These are phyloP conservation scores for Australoheros facetus DNA, from an alignment of 2,797 vertebrate genomes.

Conservation along the genomic window DNA sequence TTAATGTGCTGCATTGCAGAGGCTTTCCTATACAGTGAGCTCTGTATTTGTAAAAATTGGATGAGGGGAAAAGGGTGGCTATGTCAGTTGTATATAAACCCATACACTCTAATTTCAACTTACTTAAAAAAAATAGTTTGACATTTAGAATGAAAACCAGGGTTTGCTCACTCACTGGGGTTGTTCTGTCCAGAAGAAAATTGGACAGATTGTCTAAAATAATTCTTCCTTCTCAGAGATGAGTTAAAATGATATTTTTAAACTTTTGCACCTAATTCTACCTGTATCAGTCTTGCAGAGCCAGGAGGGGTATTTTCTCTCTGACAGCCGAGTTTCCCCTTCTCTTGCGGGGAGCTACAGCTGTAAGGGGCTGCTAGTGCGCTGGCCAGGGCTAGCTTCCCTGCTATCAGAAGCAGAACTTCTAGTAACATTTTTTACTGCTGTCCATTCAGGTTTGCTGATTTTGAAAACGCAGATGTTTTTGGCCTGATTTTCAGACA, in stretches of 20 bases:
- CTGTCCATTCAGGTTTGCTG: background rate
- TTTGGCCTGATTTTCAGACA: background rate
- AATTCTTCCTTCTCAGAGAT: background rate
- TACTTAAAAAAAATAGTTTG: background rate
- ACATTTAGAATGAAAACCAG: background rate
- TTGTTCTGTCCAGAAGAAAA: background rate
- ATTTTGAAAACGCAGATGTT: background rate
- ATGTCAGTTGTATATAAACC: background rate
- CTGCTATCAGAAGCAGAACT: background rate
- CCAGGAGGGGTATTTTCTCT: background rate
- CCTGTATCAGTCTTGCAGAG: background rate
- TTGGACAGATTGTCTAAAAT: background rate
- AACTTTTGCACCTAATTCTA: background rate
- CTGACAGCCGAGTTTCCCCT: background rate
- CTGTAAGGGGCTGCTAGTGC: background rate
- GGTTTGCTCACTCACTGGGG: background rate
- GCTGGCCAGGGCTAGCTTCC: background rate
- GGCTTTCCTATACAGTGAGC: conserved; percentile 36
- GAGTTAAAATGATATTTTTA: background rate
- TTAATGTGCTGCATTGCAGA: conserved; percentile 78
- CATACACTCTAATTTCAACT: background rate
- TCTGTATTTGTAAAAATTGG: conserved; percentile 55
- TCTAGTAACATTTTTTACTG: background rate
- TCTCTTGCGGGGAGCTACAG: background rate
- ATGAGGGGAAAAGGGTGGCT: conserved; percentile 12